Conservation (phyloP, 2,797 vertebrate species). For the Zenarchopterus dispar region DNA sequence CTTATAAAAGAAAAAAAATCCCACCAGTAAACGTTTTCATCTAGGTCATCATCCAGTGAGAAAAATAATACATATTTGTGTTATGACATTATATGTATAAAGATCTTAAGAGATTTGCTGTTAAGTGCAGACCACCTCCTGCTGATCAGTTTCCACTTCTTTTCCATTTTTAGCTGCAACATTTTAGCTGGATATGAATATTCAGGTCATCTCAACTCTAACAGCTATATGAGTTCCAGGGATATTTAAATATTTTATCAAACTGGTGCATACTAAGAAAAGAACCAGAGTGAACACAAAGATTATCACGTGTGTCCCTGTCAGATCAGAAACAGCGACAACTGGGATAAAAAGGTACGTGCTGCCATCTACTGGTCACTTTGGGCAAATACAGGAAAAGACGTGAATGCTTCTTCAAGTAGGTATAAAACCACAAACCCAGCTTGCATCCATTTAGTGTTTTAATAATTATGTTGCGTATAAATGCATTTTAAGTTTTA, state of each 20-base stretch:
- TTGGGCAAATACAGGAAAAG: slow-evolving; percentile 22
- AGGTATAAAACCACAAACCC: neutral
- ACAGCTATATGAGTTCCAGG: slow-evolving; percentile 15
- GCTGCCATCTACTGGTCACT: slow-evolving; percentile 63
- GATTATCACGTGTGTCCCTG: slow-evolving; percentile 1
- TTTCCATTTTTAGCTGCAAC: slow-evolving; percentile 32
- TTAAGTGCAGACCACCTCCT: slow-evolving; percentile 10
- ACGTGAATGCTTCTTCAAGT: neutral
- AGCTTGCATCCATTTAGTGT: slow-evolving; percentile 27
- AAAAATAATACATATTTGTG: too few species aligned
- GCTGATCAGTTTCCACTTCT: slow-evolving; percentile 20
- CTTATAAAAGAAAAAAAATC: too few species aligned
- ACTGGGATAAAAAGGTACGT: slow-evolving; percentile 20
- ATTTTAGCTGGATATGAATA: slow-evolving; percentile 5
- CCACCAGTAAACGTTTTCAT: too few species aligned
- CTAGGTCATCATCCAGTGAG: too few species aligned
- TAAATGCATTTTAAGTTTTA: slow-evolving; percentile 33
- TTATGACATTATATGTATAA: neutral
- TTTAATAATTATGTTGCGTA: slow-evolving; percentile 52
- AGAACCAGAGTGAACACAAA: slow-evolving; percentile 12
- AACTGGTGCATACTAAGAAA: slow-evolving; percentile 31
- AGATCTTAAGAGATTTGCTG: too few species aligned
- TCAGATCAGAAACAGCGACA: neutral
- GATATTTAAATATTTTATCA: slow-evolving; percentile 31
- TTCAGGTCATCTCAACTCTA: slow-evolving; percentile 12